Percentiles rank a stretch among this genome's conserved stretches.
Evolutionary conservation across 92 coral and sea anemone species (phyloP).

Genomic region (Pocillopora meandrina): DNA sequence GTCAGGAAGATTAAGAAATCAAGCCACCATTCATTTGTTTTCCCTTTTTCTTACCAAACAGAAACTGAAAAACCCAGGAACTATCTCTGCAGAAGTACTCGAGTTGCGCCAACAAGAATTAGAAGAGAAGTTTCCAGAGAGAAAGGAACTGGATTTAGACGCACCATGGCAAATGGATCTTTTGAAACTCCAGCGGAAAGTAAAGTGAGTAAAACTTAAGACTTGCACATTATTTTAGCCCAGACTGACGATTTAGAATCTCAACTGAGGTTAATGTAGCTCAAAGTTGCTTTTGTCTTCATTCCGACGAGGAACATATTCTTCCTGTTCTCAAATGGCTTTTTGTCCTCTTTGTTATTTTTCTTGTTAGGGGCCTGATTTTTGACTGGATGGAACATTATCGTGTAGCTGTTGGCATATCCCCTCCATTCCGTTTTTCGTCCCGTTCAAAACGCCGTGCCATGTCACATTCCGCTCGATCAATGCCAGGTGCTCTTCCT

Average conservation of each 20-base stretch:
- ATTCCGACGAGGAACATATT: not conserved
- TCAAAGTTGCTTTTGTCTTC: not conserved
- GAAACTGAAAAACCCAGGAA: constrained; percentile 54
- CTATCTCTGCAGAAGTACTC: constrained; percentile 63
- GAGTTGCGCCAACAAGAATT: constrained; percentile 87
- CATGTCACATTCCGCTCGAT: constrained; percentile 82
- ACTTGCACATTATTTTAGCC: no score
- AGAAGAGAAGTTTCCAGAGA: constrained; percentile 94
- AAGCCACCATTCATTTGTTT: no score
- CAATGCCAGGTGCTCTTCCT: constrained; percentile 85
- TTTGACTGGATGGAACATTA: constrained; percentile 99
- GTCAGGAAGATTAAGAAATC: no score
- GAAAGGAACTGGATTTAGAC: constrained; percentile 89
- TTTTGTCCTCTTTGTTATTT: not conserved
- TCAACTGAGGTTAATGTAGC: no score
- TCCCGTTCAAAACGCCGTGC: constrained; percentile 72
- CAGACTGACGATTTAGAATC: no score
- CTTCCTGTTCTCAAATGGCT: not conserved
- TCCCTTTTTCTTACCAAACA: not conserved
- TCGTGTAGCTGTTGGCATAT: constrained; percentile 88
- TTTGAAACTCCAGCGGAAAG: constrained; percentile 85
- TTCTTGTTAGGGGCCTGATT: constrained; percentile 61
- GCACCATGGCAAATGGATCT: constrained; percentile 93
- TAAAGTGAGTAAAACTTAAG: constrained; percentile 65
- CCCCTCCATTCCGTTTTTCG: constrained; percentile 77